These are phyloP conservation scores for Hippoglossus stenolepis DNA, from an alignment of 2,113 vertebrate genomes.

Conservation along the genomic window DNA sequence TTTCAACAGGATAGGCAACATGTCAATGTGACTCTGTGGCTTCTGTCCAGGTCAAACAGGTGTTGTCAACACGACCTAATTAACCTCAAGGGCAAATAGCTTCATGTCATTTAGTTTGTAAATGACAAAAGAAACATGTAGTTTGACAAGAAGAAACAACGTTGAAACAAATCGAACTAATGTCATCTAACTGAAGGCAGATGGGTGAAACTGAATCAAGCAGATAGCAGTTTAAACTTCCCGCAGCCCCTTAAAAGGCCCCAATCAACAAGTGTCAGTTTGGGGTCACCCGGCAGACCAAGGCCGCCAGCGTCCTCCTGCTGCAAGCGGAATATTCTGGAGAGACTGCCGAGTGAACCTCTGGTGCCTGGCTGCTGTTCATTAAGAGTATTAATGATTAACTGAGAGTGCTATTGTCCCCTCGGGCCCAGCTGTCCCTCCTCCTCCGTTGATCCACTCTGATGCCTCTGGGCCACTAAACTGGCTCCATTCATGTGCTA, in stretches of 20 bases:
- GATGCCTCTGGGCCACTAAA: slow-evolving; percentile 72
- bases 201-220: slow-evolving; percentile 39
- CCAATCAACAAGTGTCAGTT: slow-evolving; percentile 74
- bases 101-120: neutral
- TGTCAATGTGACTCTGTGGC: no score
- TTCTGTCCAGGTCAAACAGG: neutral
- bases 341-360: slow-evolving; percentile 71
- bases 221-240: slow-evolving; percentile 44
- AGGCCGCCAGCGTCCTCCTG: slow-evolving; percentile 60
- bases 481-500: slow-evolving; percentile 78
- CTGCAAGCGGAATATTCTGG: slow-evolving; percentile 64
- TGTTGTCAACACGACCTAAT: neutral
- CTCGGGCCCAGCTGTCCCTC: slow-evolving; percentile 76
- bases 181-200: slow-evolving; percentile 33
- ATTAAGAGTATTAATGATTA: slow-evolving; percentile 83
- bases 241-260: slow-evolving; percentile 57
- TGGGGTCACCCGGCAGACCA: slow-evolving; percentile 54
- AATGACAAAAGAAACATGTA: neutral
- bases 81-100: neutral
- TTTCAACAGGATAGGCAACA: neutral
- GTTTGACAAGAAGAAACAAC: slow-evolving; percentile 1
- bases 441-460: slow-evolving; percentile 77
- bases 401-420: slow-evolving; percentile 81
- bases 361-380: slow-evolving; percentile 79
- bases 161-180: neutral